A percentile compares a stretch with the other conserved stretches of the same genome.
Conservation (phyloP, 2,797 vertebrate species). For the Melanogrammus aeglefinus region DNA sequence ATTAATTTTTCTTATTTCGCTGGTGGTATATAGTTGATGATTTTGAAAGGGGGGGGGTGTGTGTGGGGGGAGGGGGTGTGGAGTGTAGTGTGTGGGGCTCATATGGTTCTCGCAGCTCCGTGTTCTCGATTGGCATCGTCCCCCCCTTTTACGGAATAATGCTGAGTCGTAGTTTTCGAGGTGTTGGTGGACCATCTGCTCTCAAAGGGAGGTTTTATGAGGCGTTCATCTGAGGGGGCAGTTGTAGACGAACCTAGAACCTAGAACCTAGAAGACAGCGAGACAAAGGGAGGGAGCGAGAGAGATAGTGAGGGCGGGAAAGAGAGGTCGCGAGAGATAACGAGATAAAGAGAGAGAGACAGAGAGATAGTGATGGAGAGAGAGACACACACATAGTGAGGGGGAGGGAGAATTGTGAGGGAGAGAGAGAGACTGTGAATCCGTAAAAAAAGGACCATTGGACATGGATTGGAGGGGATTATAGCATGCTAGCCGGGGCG, state of each 20-base stretch:
- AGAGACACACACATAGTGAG: too few species aligned
- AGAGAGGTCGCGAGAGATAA: not conserved
- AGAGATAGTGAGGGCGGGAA: not conserved
- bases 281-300: not conserved
- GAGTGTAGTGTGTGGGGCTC: not conserved
- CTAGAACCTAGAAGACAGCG: not conserved
- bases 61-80: not conserved
- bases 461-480: conserved; percentile 34
- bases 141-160: too few species aligned
- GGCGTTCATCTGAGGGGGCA: not conserved
- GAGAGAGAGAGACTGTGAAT: conserved; percentile 22
- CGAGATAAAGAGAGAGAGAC: too few species aligned
- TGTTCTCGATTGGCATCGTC: not conserved
- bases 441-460: conserved; percentile 13
- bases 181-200: not conserved
- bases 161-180: not conserved
- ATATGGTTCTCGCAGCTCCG: not conserved
- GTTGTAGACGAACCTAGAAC: too few species aligned
- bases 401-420: too few species aligned
- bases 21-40: not conserved
- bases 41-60: not conserved
- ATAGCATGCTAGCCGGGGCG: conserved; percentile 31
- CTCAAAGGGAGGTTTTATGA: not conserved
- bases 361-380: too few species aligned
- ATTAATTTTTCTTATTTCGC: not conserved